Evolutionary conservation across 1,140 invertebrate genomes (phyloP), one percentile per base, ranked within the genome.

Genomic region (Holotrichia oblita): DNA sequence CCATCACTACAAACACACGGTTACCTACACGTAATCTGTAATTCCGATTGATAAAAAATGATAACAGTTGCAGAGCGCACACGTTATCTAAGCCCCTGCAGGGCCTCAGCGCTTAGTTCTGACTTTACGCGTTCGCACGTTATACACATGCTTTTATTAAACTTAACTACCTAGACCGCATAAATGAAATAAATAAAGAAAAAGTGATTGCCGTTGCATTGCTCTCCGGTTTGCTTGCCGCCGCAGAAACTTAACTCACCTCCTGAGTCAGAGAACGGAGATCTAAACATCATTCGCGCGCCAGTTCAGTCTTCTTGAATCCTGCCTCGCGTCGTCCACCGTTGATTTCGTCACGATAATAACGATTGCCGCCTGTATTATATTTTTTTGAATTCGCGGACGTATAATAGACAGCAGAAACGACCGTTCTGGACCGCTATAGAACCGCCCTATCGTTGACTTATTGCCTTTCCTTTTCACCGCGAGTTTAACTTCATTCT

Each of bases 211-310:
- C 61, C 22, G 61, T 69, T 69, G 61, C 61, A 69, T 27, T 69
- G 61, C 61, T 22, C 61, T 17, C 14, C 48, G 14, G 48, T 20
- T 22, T 14, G 61, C 61, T 69, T 34, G 61, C 61, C 22, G 61
- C 27, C 61, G 22, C 61, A 69, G 61, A 69, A 69, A 69, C 61
- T 69, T 14, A 69, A 69, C 61, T 69, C 61, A 27, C 61, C 61
- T 69, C 61, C 61, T 69, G 61, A 69, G 61, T 69, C 61, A 34
- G 61, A 69, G 61, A 69, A 69, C 61, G 61, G 61, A 69, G 61
- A 69, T 69, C 61, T 69, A 69, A 69, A 69, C 61, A 69, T 69
- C 61, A 22, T 34, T 69, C 48, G 12, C 48, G 27, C 61, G 61
- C 61, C 61, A 27, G 27, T 69, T 69, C 61, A 69, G 61, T 69